These are phyloP conservation scores for Caenorhabditis panamensis DNA, from an alignment of 2,888 invertebrate species.

Conservation along the genomic window DNA sequence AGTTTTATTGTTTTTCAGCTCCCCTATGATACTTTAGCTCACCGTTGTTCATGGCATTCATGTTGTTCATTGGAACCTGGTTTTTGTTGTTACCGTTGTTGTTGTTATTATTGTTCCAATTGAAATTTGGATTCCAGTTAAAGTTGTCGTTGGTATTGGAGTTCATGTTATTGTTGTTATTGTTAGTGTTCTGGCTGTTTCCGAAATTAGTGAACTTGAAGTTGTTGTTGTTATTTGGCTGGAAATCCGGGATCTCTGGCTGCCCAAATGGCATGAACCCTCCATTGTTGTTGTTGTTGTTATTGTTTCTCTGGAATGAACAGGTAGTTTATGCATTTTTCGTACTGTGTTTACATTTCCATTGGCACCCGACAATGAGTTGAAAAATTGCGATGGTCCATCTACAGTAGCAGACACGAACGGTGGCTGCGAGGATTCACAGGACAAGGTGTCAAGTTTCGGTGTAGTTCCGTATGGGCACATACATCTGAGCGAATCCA, in stretches of 20 bases:
- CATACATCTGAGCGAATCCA: constrained; percentile 73
- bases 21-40: background rate
- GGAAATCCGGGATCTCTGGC: constrained; percentile 44
- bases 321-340: background rate
- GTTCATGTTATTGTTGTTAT: constrained; percentile 26
- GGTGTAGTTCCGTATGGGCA: constrained; percentile 79
- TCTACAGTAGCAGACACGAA: constrained; percentile 64
- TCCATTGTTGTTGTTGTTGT: constrained; percentile 39
- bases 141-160: constrained; percentile 44
- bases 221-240: constrained; percentile 55
- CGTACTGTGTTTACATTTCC: constrained; percentile 24
- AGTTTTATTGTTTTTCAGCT: background rate
- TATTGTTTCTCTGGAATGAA: constrained; percentile 35
- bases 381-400: constrained; percentile 58
- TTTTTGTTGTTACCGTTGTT: constrained; percentile 39
- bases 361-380: constrained; percentile 43
- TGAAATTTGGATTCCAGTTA: constrained; percentile 44
- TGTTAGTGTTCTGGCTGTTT: constrained; percentile 34
- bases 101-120: too few relatives aligned
- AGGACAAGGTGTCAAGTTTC: constrained; percentile 78
- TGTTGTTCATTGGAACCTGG: constrained; percentile 34
- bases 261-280: constrained; percentile 46
- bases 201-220: constrained; percentile 57
- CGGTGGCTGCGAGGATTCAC: constrained; percentile 63
- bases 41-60: constrained; percentile 27